A percentile compares a stretch with the other conserved stretches of the same genome.
Evolutionary conservation across 2,888 invertebrate species (phyloP).

Genomic region (Euzetes globulus): DNA sequence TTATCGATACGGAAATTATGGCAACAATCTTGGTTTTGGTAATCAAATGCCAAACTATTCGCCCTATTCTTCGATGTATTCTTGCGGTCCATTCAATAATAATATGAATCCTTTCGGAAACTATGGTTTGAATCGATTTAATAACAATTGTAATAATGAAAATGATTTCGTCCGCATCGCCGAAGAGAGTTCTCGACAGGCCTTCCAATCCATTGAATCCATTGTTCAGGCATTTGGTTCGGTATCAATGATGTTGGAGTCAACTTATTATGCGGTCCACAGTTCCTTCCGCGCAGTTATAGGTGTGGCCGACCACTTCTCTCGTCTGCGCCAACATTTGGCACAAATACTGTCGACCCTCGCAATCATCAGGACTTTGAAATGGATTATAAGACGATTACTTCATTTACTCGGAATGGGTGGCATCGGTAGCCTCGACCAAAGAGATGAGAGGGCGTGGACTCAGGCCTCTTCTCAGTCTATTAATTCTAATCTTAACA

Average conservation of each 20-base stretch:
- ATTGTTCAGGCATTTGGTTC: slow-evolving; percentile 84
- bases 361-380: slow-evolving; percentile 67
- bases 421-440: slow-evolving; percentile 38
- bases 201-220: slow-evolving; percentile 90
- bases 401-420: slow-evolving; percentile 58
- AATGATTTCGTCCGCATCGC: slow-evolving; percentile 68
- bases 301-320: slow-evolving; percentile 91
- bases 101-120: neutral
- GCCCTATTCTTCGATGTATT: slow-evolving; percentile 27
- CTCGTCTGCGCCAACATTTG: slow-evolving; percentile 70
- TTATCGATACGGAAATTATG: neutral
- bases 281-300: slow-evolving; percentile 91
- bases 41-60: neutral
- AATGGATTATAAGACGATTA: slow-evolving; percentile 71
- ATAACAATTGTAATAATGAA: slow-evolving; percentile 16
- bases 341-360: slow-evolving; percentile 79
- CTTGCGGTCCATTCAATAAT: slow-evolving; percentile 5
- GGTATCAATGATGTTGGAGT: slow-evolving; percentile 91
- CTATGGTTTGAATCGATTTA: slow-evolving; percentile 20
- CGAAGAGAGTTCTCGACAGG: slow-evolving; percentile 80
- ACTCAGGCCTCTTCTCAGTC: neutral
- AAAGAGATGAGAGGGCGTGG: neutral
- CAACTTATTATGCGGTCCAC: slow-evolving; percentile 88
- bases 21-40: neutral
- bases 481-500: neutral